Base-by-base conservation (phyloP, 2,113 vertebrate species). In the Alouatta palliata region DNA sequence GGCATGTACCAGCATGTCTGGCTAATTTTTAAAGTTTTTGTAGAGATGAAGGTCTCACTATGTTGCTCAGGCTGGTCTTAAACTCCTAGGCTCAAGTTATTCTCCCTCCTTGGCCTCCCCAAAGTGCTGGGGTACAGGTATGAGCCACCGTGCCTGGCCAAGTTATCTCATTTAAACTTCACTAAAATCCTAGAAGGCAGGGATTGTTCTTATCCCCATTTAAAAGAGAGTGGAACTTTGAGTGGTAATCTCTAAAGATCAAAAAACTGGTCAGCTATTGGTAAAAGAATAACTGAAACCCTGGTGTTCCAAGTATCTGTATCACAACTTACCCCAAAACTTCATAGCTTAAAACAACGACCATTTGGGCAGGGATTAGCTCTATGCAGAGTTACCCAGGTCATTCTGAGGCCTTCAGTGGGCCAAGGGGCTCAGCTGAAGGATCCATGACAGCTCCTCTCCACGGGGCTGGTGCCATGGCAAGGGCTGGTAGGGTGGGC, bases 381-480 rank as follows among this genome's bases (percentile, higher is more conserved):
- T 89, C 37, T 9, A 9, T 1, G 1, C 2, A 10, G 56, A 27
- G 8, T 0, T 1, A 54, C 37, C 45, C 13, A 27, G 27, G 58
- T 9, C 80, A 21, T 66, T 45, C 12, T 40, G 19, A 52, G 47
- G 71, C 13, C 6, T 8, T 68, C 43, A 68, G n/a, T 32, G 73
- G 61, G 27, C 10, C 2, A 64, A 88, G 13, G 23, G 71, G 43
- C 56, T 88, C 43, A 13, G 54, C 54, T 6, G 45, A 27, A 87
- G 77, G 37, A 35, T 35, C 14, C 6, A 4, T 16, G 71, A 8
- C 0, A 0, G 43, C 77, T 21, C 54, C 71, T 61, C 2, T 49
- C 12, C 12, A 1, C 1, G 0, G 21, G n/a, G 43, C 47, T 8
- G 17, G 35, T 45, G 12, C 37, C 64, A 45, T 45, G 71, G 56